These are phyloP conservation scores for Hypotaenidia okinawae DNA, from an alignment of 2,797 vertebrate species.

Conservation along the genomic window DNA sequence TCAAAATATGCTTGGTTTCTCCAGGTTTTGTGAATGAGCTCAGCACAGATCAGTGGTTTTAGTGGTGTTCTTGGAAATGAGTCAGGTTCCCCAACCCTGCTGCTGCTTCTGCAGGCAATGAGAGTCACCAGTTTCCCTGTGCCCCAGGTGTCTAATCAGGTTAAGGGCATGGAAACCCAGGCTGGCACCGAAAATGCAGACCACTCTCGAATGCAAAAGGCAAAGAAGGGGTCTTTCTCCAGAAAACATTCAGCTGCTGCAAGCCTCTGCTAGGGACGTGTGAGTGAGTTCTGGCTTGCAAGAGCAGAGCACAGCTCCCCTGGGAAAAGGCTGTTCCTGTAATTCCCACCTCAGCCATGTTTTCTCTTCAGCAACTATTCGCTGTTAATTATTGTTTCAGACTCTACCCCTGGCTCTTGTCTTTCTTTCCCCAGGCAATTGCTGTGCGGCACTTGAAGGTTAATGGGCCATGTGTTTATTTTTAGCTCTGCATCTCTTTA, in stretches of 20 bases:
- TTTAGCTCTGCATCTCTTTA: constrained; percentile 25
- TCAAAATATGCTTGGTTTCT: not conserved
- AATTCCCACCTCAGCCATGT: constrained; percentile 6
- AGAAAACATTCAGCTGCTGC: not conserved
- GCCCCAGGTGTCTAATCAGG: not conserved
- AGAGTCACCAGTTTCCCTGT: not conserved
- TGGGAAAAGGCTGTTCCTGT: not conserved
- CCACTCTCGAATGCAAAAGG: not conserved
- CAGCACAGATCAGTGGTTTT: not conserved
- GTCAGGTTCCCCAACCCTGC: not conserved
- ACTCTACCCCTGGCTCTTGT: not conserved
- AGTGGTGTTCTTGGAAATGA: not conserved
- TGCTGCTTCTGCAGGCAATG: not conserved
- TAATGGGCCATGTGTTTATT: constrained; percentile 4
- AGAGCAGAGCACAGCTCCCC: not conserved
- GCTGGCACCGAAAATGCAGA: not conserved
- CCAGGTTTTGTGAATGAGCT: not conserved
- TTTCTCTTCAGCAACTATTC: constrained; percentile 10
- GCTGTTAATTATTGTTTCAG: constrained; percentile 52
- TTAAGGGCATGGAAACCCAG: not conserved
- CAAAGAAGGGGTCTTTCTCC: not conserved
- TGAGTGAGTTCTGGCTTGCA: too few species aligned
- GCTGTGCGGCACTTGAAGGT: not conserved
- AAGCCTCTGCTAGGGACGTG: too few species aligned
- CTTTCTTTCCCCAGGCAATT: constrained; percentile 36